Percentiles rank a stretch among this genome's conserved stretches.
These are phyloP conservation scores for Aegithalos caudatus DNA, from an alignment of 2,113 vertebrate genomes.

Conservation along the genomic window DNA sequence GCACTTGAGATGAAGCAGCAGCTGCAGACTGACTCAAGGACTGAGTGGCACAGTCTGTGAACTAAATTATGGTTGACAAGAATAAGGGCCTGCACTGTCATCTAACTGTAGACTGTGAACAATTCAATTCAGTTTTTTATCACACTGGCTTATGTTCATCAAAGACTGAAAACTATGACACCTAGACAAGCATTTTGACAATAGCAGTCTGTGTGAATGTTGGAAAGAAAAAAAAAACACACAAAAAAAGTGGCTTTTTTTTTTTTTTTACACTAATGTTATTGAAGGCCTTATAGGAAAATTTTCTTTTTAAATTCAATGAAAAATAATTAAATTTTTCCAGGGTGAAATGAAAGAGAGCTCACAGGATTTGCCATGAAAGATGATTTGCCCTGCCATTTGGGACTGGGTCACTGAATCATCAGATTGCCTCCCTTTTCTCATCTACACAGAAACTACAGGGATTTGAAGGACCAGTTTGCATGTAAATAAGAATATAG, in stretches of 20 bases:
- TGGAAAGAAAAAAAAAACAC: neutral
- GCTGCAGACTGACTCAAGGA: neutral
- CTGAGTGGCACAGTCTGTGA: neutral
- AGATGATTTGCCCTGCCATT: neutral
- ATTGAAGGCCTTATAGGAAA: neutral
- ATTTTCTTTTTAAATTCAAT: neutral
- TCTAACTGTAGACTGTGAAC: neutral
- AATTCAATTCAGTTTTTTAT: neutral
- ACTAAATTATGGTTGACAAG: neutral
- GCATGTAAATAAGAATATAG: constrained; percentile 17
- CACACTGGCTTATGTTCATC: neutral
- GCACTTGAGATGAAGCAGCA: neutral
- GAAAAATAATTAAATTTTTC: neutral
- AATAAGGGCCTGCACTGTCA: neutral
- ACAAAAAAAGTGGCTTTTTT: neutral
- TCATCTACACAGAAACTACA: neutral
- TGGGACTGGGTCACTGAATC: neutral
- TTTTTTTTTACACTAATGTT: neutral
- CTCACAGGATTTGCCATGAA: neutral
- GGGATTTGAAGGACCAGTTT: neutral
- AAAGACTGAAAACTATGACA: neutral
- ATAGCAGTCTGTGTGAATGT: neutral
- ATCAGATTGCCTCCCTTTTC: neutral
- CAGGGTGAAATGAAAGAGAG: neutral
- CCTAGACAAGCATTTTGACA: neutral